Evolutionary conservation across 2,797 vertebrate genomes (phyloP).

Genomic region (Pangasius larnaudii): DNA sequence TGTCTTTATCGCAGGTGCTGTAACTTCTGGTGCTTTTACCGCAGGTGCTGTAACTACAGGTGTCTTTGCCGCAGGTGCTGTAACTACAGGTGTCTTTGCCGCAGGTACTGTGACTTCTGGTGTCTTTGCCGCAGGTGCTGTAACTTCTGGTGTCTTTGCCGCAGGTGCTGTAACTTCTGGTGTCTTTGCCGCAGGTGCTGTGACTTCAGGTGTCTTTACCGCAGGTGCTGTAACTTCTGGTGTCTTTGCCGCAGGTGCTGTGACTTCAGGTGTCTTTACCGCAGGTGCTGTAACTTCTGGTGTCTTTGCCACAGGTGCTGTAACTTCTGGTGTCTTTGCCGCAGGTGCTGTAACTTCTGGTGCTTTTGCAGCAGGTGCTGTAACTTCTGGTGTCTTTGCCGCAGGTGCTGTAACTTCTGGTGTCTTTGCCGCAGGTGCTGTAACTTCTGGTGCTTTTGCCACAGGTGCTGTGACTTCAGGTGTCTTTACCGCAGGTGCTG

Average conservation of each 20-base stretch:
- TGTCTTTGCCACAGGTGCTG: not conserved
- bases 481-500: not conserved
- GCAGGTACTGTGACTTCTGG: conserved; percentile 1
- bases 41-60: not conserved
- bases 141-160: not conserved
- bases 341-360: not conserved
- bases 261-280: not conserved
- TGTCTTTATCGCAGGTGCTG: not conserved
- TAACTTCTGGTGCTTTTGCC: not conserved
- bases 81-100: not conserved
- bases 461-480: not conserved
- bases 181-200: not conserved
- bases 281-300: conserved; percentile 3
- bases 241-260: not conserved
- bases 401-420: not conserved
- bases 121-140: not conserved
- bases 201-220: not conserved
- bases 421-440: not conserved
- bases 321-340: not conserved
- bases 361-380: not conserved
- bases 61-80: no score
- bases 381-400: not conserved
- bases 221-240: not conserved
- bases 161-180: not conserved
- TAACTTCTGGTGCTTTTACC: not conserved